These are phyloP conservation scores for Gandaritis pyraliata DNA, from an alignment of 2,888 invertebrate species.

Conservation along the genomic window DNA sequence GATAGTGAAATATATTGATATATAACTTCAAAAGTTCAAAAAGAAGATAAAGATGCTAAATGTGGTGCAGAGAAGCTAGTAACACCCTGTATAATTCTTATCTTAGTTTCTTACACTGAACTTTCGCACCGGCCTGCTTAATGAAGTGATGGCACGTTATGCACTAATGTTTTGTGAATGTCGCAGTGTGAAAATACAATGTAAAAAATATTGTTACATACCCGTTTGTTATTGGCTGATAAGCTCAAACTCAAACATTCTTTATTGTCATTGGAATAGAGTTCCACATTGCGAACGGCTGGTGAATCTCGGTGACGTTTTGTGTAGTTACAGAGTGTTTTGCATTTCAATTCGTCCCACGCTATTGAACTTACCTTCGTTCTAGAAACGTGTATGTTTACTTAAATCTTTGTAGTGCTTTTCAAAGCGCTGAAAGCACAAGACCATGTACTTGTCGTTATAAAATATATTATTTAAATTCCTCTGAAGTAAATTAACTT, in stretches of 20 bases:
- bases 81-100: conserved; percentile 72
- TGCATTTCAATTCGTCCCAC: neutral
- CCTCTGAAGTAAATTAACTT: neutral
- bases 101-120: conserved; percentile 52
- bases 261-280: conserved; percentile 17
- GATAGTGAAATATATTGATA: too few relatives aligned
- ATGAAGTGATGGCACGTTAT: neutral
- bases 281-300: neutral
- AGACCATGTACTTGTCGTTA: neutral
- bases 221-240: conserved; percentile 39
- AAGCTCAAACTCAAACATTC: conserved; percentile 14
- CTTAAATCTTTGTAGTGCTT: neutral
- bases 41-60: conserved; percentile 15
- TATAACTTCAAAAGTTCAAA: conserved; percentile 4
- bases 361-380: neutral
- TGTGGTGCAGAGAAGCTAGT: conserved; percentile 59
- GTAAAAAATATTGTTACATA: conserved; percentile 38
- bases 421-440: neutral
- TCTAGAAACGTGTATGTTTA: neutral
- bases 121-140: conserved; percentile 26
- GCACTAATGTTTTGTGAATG: neutral
- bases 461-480: neutral
- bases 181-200: conserved; percentile 43
- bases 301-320: neutral
- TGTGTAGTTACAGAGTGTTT: neutral